These are phyloP conservation scores for Diarsia dahlii DNA, from an alignment of 2,888 invertebrate species.

Conservation along the genomic window DNA sequence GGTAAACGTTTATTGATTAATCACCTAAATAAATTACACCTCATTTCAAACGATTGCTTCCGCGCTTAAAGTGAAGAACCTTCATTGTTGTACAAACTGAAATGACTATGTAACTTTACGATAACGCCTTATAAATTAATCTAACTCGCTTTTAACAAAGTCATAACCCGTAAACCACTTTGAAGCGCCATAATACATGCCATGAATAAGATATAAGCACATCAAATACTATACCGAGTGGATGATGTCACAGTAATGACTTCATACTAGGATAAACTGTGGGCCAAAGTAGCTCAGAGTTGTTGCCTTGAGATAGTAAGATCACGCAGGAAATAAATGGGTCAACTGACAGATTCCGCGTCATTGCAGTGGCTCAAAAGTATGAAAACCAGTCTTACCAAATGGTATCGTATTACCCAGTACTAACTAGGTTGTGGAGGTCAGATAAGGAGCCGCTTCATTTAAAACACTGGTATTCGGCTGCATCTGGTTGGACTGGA, in stretches of 20 bases:
- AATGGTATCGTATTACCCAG: too few species aligned
- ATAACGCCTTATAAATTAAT: conserved; percentile 32
- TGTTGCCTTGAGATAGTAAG: not conserved
- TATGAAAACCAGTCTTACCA: too few species aligned
- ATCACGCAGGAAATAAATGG: too few species aligned
- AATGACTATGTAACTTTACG: conserved; percentile 3
- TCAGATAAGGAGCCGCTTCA: too few species aligned
- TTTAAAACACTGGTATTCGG: too few species aligned
- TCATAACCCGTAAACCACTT: conserved; percentile 30
- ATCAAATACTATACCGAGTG: not conserved
- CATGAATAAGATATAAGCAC: conserved; percentile 22
- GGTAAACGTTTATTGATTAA: not conserved
- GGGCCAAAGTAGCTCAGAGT: not conserved
- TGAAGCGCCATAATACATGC: conserved; percentile 1
- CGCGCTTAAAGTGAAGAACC: not conserved
- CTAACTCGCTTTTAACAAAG: conserved; percentile 2
- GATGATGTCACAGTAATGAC: conserved; percentile 42
- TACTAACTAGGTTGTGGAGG: too few species aligned
- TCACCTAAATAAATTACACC: not conserved
- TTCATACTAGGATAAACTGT: not conserved
- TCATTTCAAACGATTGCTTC: not conserved
- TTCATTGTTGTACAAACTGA: not conserved
- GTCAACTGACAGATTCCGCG: too few species aligned
- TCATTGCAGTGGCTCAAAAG: too few species aligned
- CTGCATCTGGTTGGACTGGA: too few species aligned